These are phyloP conservation scores for Caenorhabditis sp. DNA, from an alignment of 2,888 invertebrate species.

Conservation along the genomic window DNA sequence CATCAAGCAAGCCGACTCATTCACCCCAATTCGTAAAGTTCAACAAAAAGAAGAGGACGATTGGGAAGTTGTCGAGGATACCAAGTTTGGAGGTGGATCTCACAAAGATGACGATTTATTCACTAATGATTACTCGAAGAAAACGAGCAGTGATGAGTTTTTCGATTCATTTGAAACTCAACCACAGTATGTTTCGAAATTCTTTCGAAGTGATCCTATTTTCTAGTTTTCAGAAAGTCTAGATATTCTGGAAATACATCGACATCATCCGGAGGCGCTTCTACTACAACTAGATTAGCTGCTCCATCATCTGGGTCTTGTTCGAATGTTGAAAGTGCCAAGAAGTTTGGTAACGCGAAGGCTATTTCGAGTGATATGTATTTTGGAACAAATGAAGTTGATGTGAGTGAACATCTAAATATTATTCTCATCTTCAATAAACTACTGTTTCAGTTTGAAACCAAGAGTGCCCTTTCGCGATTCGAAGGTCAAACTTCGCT, in stretches of 20 bases:
- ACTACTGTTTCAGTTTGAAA: slow-evolving; percentile 71
- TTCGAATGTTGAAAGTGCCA: slow-evolving; percentile 81
- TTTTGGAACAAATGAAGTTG: slow-evolving; percentile 79
- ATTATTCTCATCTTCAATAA: background rate
- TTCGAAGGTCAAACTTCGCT: slow-evolving; percentile 94
- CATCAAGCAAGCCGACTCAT: slow-evolving; percentile 56
- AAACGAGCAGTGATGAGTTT: slow-evolving; percentile 61
- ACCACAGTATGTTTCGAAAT: slow-evolving; percentile 33
- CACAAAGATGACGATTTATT: slow-evolving; percentile 49
- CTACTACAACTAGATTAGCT: slow-evolving; percentile 27
- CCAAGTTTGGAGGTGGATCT: background rate
- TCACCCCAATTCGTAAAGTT: slow-evolving; percentile 20
- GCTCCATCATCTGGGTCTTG: slow-evolving; percentile 21
- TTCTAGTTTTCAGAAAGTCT: slow-evolving; percentile 44
- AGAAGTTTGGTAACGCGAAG: slow-evolving; percentile 95
- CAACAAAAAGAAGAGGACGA: slow-evolving; percentile 56
- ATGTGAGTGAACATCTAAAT: slow-evolving; percentile 47
- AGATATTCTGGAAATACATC: slow-evolving; percentile 38
- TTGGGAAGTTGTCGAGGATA: slow-evolving; percentile 66
- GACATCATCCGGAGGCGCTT: slow-evolving; percentile 12
- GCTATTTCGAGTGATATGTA: slow-evolving; percentile 97
- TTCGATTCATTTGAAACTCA: slow-evolving; percentile 63
- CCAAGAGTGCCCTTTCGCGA: slow-evolving; percentile 76
- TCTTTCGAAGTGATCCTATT: slow-evolving; percentile 2
- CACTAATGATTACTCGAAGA: slow-evolving; percentile 45